These are phyloP conservation scores for Lasioglossum morio DNA, from an alignment of 2,888 invertebrate species.

Conservation along the genomic window DNA sequence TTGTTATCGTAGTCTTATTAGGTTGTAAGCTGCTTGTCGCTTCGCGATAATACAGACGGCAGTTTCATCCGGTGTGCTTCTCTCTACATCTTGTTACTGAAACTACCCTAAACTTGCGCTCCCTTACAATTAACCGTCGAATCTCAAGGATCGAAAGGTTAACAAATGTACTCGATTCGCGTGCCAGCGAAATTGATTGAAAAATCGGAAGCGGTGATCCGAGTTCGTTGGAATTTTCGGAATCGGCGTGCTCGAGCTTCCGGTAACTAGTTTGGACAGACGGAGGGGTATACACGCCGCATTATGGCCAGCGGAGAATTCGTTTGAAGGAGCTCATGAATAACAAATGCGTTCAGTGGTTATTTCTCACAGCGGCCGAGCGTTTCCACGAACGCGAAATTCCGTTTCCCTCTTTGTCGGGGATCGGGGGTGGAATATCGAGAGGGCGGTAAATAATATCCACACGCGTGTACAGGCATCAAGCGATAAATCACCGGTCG, in stretches of 20 bases:
- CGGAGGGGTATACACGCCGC: background rate
- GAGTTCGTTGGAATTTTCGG: background rate
- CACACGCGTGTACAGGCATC: conserved; percentile 65
- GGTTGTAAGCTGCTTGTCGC: conserved; percentile 64
- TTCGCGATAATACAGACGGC: conserved; percentile 68
- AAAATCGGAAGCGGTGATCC: background rate
- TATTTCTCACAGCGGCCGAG: conserved; percentile 59
- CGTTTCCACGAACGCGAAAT: conserved; percentile 55
- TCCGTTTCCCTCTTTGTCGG: conserved; percentile 4
- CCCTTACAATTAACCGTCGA: background rate
- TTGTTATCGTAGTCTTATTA: conserved; percentile 67
- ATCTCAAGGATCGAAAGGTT: background rate
- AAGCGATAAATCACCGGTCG: conserved; percentile 67
- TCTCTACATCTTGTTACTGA: conserved; percentile 16
- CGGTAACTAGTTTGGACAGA: conserved; percentile 22
- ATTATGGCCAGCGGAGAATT: conserved; percentile 8
- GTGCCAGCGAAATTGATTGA: background rate
- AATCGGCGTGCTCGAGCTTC: conserved; percentile 1
- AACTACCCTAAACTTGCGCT: background rate
- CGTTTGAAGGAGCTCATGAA: conserved; percentile 51
- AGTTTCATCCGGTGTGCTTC: conserved; percentile 28
- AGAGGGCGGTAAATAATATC: conserved; percentile 71
- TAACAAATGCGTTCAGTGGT: conserved; percentile 53
- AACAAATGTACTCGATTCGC: no score
- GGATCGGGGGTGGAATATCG: conserved; percentile 27